Evolutionary conservation across 2,797 vertebrate species (phyloP), one percentile per base, ranked within the genome.

Genomic region (Podargus strigoides): DNA sequence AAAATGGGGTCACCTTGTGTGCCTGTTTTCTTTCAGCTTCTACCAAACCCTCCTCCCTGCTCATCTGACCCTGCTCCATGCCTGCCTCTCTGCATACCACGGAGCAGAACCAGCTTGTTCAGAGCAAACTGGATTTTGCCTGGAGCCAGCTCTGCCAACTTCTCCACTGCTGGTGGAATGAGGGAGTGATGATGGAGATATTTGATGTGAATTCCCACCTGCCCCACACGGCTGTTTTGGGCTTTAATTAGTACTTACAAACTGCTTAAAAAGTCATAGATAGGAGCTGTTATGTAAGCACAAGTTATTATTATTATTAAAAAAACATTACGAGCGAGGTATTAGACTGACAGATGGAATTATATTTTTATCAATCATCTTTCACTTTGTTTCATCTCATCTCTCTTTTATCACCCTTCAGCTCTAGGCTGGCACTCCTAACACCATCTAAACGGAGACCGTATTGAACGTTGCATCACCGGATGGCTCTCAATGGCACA

Each of bases 271-370:
- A 72, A 84, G 82, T 66, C 53, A 64, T 80, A 42, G 19, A 13
- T 1, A 60, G 83, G 55, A 86, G 84, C 53, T 85, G 92, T 87
- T 93, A 90, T 75, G 84, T 60, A 93, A 90, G 88, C 77, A 88
- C 19, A 52, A 87, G 73, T 70, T 66, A 60, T 86, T 78, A 78
- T 52, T 87, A 77, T 93, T 66, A 70, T 50, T 50, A 77, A 60
- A 84, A 88, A 87, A 86, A 88, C 58, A 83, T 70, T 89, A 49
- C 1, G 0, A 68, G 77, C 0, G 1, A 72, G 70, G 66, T 93
- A 82, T 89, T 63, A 41, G 78, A 30, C 55, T 73, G 91, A 62
- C 92, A 93, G 87, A 91, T 69, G 91, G 91, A 82, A 93, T 83
- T 83, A 6, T 4, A 50, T 63, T 91, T 91, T 91, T 89, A 83